A percentile compares a stretch with the other conserved stretches of the same genome.
Conservation (phyloP, 2,113 vertebrate species). For the Proteles cristata region DNA sequence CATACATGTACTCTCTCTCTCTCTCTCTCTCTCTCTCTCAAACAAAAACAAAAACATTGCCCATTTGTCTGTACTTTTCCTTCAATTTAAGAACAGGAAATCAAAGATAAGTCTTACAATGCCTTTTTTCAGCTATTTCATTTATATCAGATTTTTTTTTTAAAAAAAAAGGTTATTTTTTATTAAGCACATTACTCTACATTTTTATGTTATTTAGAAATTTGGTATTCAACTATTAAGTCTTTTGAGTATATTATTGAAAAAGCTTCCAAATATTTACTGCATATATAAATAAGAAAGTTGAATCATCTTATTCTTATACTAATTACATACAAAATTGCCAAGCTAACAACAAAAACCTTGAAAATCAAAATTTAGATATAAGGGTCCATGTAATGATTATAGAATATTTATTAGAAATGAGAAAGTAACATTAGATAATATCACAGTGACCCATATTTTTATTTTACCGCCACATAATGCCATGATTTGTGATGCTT, state of each 20-base stretch:
- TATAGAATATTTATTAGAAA: conserved; percentile 56
- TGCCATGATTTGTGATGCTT: neutral
- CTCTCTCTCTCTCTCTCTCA: no score
- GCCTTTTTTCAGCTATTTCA: neutral
- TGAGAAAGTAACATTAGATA: conserved; percentile 32
- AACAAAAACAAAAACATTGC: neutral
- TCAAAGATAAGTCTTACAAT: neutral
- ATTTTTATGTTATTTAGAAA: conserved; percentile 15
- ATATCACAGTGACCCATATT: neutral
- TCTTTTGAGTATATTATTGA: conserved; percentile 39
- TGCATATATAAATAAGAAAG: conserved; percentile 40
- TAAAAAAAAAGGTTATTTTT: neutral
- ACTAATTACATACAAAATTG: conserved; percentile 17
- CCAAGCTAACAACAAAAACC: neutral
- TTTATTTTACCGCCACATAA: conserved; percentile 8
- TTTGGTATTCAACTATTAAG: conserved; percentile 53
- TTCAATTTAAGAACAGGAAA: neutral
- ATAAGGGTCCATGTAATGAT: neutral
- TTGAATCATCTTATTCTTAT: conserved; percentile 25
- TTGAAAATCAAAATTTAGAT: conserved; percentile 24
- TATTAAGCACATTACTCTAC: neutral
- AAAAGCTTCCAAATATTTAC: conserved; percentile 41
- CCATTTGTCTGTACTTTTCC: neutral
- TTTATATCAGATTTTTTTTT: neutral
- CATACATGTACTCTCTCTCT: no score